These are phyloP conservation scores for Andrena camellia DNA, from an alignment of 2,888 invertebrate species.

Conservation along the genomic window DNA sequence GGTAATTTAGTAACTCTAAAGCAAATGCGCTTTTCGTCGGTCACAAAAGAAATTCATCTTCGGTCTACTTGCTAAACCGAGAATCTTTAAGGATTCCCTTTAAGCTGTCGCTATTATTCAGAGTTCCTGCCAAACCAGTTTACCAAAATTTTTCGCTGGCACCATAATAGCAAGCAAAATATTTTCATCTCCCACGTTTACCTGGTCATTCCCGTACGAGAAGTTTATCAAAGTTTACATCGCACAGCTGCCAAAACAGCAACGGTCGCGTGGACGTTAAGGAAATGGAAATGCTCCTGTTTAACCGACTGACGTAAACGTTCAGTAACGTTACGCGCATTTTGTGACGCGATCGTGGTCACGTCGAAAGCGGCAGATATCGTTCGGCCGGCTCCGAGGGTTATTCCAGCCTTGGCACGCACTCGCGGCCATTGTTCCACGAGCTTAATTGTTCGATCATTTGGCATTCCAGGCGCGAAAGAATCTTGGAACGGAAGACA, in stretches of 20 bases:
- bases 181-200: constrained; percentile 8
- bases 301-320: constrained; percentile 2
- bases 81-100: no score
- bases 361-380: not conserved
- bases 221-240: not conserved
- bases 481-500: constrained; percentile 6
- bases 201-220: not conserved
- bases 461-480: constrained; percentile 11
- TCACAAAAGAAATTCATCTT: not conserved
- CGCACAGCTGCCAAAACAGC: constrained; percentile 6
- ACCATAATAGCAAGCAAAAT: not conserved
- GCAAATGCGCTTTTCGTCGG: no score
- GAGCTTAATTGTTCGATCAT: not conserved
- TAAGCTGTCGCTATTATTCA: not conserved
- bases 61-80: no score
- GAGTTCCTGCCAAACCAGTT: not conserved
- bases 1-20: no score
- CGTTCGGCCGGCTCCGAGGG: not conserved
- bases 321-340: not conserved
- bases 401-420: constrained; percentile 14
- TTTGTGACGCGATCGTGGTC: not conserved
- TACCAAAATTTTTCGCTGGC: not conserved
- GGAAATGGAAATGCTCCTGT: not conserved
- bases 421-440: constrained; percentile 9
- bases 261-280: no score